Evolutionary conservation across 2,797 vertebrate species (phyloP), one percentile per base, ranked within the genome.

Genomic region (Poeciliopsis turneri): DNA sequence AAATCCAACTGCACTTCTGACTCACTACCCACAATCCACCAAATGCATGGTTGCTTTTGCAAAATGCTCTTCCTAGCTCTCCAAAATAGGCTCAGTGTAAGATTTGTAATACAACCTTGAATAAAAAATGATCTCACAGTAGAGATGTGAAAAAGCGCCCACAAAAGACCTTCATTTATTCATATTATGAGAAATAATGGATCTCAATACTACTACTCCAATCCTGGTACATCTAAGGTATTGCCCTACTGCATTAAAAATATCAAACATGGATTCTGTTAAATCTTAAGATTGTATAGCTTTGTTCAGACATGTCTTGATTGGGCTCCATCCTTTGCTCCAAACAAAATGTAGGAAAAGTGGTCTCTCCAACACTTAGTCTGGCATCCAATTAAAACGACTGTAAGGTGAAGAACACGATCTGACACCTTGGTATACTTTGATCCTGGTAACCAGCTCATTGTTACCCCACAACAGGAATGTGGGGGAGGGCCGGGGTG

Each of bases 371-470:
- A 41, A 41, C 10, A 41, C 11, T 43, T 69, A 43, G 36, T 69
- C 66, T 43, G 11, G 4, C 11, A 43, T 41, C 39, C 66, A 69
- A 15, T n/a, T 69, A 69, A 69, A 69, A 69, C 11, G 10, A 41
- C 64, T 39, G 39, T 41, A 68, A 25, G 13, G 9, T 25, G 20
- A 6, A 25, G 64, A 41, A 41, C 66, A 25, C 8, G 2, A 61
- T 33, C 2, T 20, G 15, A 36, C 11, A 25, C 66, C 36, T 41
- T 43, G 39, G 2, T n/a, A 25, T 25, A 15, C 66, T 41, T 43
- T 69, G 23, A 43, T 69, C 20, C 66, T 69, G 9, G 39, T 43
- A 69, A 41, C 39, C 66, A 69, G 66, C 66, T 69, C 66, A 25
- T 69, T 23, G 20, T 43, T 69, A 25, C 39, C 11, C 23, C 39